Evolutionary conservation across 2,797 vertebrate species (phyloP), one percentile per base, ranked within the genome.

Genomic region (Amazonetta brasiliensis): DNA sequence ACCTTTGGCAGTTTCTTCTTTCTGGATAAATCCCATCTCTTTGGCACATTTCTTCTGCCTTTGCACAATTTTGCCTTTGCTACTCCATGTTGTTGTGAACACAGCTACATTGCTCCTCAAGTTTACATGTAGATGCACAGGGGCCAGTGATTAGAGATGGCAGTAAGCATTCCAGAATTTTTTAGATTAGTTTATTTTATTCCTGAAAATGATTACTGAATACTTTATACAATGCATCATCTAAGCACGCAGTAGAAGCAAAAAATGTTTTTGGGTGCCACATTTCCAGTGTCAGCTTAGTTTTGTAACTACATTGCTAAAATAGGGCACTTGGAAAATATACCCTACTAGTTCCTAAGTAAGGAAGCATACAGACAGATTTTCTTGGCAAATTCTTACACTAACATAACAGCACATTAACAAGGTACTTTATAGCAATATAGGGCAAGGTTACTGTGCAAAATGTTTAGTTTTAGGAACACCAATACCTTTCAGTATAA

Each of bases 401-500:
- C 78, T 91, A 95, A 96, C 88, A 80, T 92, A 93, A 79, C 86
- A 95, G 88, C 86, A 85, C 90, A 94, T 94, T 96, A 94, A 94
- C 68, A 93, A 80, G 75, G 78, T 83, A 87, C 31, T 94, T 95
- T 74, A 85, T 84, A 78, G 74, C 13, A 94, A 71, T 77, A 72
- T 50, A 83, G 2, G 11, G 31, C 48, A 58, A 89, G 22, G 54
- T 93, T 85, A 89, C 89, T 60, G 64, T 77, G 33, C 60, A 94
- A 77, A 93, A 84, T 83, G 82, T 35, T 87, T 89, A n/a, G 19
- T 63, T 89, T 89, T 54, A 87, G 72, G 88, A 89, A 77, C 48
- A 89, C 6, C 31, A 87, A n/a, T 25, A 69, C 60, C 54, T 84
- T 95, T 82, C 35, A 56, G 35, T 25, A 71, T 20, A 77, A 71